Conservation (phyloP, 2,888 invertebrate species). For the Crepidodera aurea region DNA sequence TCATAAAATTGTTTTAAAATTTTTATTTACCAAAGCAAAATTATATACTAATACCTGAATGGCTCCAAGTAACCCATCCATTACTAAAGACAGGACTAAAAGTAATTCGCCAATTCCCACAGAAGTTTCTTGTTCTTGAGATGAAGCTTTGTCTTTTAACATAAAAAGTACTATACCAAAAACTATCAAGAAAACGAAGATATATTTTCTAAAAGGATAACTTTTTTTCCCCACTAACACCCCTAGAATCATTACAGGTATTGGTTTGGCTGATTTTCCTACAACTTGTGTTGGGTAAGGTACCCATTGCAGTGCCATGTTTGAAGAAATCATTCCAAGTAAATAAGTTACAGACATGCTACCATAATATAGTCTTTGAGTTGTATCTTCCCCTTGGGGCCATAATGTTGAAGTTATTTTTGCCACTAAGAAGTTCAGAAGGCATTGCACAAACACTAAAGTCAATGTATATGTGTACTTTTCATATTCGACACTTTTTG, state of each 20-base stretch:
- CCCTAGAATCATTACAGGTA: conserved; percentile 96
- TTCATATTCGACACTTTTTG: conserved; percentile 67
- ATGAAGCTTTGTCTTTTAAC: conserved; percentile 80
- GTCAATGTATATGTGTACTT: conserved; percentile 87
- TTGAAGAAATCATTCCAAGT: conserved; percentile 94
- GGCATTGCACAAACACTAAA: conserved; percentile 88
- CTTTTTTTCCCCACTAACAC: conserved; percentile 89
- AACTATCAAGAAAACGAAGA: conserved; percentile 91
- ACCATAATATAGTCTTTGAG: conserved; percentile 79
- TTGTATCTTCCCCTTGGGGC: conserved; percentile 78
- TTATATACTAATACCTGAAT: conserved; percentile 65
- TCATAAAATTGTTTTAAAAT: too few species aligned
- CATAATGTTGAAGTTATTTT: conserved; percentile 64
- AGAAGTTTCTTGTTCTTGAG: conserved; percentile 59
- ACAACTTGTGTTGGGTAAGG: conserved; percentile 98
- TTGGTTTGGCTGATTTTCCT: conserved; percentile 98
- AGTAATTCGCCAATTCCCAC: conserved; percentile 81
- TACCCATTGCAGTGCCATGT: conserved; percentile 95
- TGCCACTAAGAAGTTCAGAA: conserved; percentile 88
- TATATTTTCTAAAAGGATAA: conserved; percentile 87
- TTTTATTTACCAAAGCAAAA: background rate
- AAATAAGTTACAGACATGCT: conserved; percentile 88
- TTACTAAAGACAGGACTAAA: conserved; percentile 81
- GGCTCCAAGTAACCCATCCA: conserved; percentile 94
- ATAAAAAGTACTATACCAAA: conserved; percentile 92